Base-by-base conservation (phyloP, 2,797 vertebrate species). In the Mergus octosetaceus region DNA sequence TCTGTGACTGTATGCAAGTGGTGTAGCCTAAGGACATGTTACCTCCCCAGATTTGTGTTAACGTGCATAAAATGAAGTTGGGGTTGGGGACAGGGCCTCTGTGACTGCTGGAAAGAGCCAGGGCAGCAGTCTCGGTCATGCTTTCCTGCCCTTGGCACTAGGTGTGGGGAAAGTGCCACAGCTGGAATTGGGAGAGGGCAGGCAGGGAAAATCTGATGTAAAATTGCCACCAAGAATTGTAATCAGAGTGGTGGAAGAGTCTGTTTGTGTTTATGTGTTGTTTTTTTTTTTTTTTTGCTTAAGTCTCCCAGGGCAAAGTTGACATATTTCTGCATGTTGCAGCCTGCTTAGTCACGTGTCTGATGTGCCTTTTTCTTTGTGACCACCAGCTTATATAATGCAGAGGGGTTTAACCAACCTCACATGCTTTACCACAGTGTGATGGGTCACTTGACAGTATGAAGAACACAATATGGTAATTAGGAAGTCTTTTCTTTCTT, bases 391-490 rank as follows among this genome's bases (percentile, higher is more conserved):
- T 79, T 45, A 9, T 64, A 38, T 36, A 73, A 81, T 0, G 1
- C 39, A 43, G 38, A 5, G 11, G 30, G 70, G 20, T 39, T 13
- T 41, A 91, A 41, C 69, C 56, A 65, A 47, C 68, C 84, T 95
- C 84, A 75, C 20, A 24, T 89, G 92, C 89, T 85, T 89, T 22
- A 20, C 70, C 84, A 82, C 62, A 64, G 41, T 38, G 28, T 53
- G 41, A 47, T 69, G 36, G 80, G 85, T 93, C 91, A 91, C 53
- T 89, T 97, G 95, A 89, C 87, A 72, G 51, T 62, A 58, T 82
- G 70, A 70, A 66, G 70, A 96, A 82, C 56, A n/a, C 28, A 49
- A 24, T 45, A 85, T 28, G 32, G 47, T 73, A 80, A 84, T 57
- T 64, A 68, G 78, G 47, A 74, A 69, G 72, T 87, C 57, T 89